Conservation (phyloP, 2,797 vertebrate species). For the Rhinatrema bivittatum region DNA sequence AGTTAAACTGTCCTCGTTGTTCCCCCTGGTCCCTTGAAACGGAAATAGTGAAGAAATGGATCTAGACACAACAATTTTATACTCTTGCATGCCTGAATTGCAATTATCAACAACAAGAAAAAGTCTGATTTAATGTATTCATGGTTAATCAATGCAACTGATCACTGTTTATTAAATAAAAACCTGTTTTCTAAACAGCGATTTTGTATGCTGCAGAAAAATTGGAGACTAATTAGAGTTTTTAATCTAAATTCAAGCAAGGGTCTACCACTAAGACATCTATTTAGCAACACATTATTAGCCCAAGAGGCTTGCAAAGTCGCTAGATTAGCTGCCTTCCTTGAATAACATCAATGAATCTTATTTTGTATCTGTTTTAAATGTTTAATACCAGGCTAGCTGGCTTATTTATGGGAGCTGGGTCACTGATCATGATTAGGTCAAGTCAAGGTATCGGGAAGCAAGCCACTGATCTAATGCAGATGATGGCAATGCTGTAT, state of each 20-base stretch:
- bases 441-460: slow-evolving; percentile 36
- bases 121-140: slow-evolving; percentile 37
- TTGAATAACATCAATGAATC: neutral
- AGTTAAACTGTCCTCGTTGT: slow-evolving; percentile 25
- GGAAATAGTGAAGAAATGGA: slow-evolving; percentile 27
- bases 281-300: slow-evolving; percentile 3
- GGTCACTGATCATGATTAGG: slow-evolving; percentile 23
- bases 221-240: slow-evolving; percentile 28
- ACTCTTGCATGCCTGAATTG: slow-evolving; percentile 23
- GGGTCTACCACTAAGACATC: neutral
- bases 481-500: slow-evolving; percentile 40
- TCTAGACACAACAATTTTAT: slow-evolving; percentile 34
- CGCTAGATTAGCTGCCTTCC: neutral
- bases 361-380: too few relatives aligned
- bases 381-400: too few relatives aligned
- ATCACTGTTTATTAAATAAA: slow-evolving; percentile 61
- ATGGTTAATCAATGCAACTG: slow-evolving; percentile 55
- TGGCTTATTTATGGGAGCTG: slow-evolving; percentile 22
- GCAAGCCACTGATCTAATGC: slow-evolving; percentile 19
- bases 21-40: slow-evolving; percentile 27
- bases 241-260: slow-evolving; percentile 37
- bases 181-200: slow-evolving; percentile 46
- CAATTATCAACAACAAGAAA: slow-evolving; percentile 37
- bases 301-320: neutral
- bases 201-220: slow-evolving; percentile 17